Evolutionary conservation across 2,113 vertebrate species (phyloP).

Genomic region (Heliornis fulica): DNA sequence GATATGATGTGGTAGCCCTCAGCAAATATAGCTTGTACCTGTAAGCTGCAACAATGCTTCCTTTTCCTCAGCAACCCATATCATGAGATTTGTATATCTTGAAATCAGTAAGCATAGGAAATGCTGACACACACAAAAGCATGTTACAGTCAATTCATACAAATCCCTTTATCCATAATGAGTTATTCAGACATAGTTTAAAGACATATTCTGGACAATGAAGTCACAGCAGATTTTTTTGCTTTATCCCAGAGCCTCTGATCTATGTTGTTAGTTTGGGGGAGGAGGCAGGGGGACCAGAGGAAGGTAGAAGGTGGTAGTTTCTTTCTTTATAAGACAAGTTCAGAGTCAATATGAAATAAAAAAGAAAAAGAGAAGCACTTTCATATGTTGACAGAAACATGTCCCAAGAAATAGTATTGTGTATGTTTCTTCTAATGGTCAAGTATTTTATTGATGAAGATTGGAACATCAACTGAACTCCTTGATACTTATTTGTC

Average conservation of each 20-base stretch:
- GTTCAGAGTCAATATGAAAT: neutral
- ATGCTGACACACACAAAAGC: neutral
- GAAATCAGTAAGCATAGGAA: neutral
- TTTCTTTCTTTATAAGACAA: neutral
- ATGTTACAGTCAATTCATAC: neutral
- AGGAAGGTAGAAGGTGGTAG: neutral
- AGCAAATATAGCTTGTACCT: neutral
- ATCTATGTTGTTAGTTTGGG: neutral
- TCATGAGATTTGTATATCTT: rapidly evolving
- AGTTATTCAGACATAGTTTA: neutral
- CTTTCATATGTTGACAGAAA: neutral
- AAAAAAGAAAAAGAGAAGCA: neutral
- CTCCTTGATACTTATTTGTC: neutral
- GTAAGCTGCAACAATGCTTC: neutral
- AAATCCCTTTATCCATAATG: neutral
- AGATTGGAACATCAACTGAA: neutral
- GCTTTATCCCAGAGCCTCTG: neutral
- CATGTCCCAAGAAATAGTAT: neutral
- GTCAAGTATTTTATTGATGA: neutral
- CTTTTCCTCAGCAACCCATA: neutral
- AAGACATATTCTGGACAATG: neutral
- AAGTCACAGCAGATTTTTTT: neutral
- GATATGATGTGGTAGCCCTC: neutral
- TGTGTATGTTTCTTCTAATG: neutral
- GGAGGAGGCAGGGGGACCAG: neutral